Conservation (phyloP, 2,113 vertebrate species). For the Paracanthobrama guichenoti region DNA sequence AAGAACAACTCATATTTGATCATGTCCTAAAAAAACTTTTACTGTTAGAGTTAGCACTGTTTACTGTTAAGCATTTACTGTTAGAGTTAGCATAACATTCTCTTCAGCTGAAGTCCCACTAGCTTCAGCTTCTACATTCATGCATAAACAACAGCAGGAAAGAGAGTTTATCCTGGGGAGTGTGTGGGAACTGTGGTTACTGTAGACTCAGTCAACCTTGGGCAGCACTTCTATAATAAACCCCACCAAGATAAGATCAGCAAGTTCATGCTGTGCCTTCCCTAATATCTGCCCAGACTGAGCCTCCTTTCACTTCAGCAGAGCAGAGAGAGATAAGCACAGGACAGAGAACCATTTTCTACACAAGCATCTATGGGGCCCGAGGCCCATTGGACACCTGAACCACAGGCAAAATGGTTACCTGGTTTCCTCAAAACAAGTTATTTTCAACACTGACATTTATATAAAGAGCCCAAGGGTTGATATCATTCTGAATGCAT, state of each 20-base stretch:
- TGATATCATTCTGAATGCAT: not conserved
- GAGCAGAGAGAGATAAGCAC: not conserved
- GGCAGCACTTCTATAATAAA: conserved; percentile 13
- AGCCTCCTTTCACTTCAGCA: not conserved
- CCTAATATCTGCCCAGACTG: not conserved
- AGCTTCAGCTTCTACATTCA: not conserved
- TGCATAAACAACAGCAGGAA: not conserved
- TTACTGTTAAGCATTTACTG: not conserved
- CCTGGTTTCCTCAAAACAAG: not conserved
- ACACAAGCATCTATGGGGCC: not conserved
- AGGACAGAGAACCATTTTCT: not conserved
- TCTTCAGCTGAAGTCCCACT: not conserved
- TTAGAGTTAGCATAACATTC: not conserved
- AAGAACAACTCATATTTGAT: not conserved
- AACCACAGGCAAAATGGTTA: not conserved
- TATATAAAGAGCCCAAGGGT: conserved; percentile 2
- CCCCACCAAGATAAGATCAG: not conserved
- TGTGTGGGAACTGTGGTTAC: not conserved
- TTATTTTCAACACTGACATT: not conserved
- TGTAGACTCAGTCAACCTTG: conserved; percentile 17
- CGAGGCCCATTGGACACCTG: not conserved
- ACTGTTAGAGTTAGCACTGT: not conserved
- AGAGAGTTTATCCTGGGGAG: not conserved
- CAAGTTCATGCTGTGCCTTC: conserved; percentile 6
- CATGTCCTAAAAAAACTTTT: not conserved